Percentiles rank a stretch among this genome's conserved stretches.
These are phyloP conservation scores for Rousettus leschenaultii DNA, from an alignment of 2,113 vertebrate genomes.

Conservation along the genomic window DNA sequence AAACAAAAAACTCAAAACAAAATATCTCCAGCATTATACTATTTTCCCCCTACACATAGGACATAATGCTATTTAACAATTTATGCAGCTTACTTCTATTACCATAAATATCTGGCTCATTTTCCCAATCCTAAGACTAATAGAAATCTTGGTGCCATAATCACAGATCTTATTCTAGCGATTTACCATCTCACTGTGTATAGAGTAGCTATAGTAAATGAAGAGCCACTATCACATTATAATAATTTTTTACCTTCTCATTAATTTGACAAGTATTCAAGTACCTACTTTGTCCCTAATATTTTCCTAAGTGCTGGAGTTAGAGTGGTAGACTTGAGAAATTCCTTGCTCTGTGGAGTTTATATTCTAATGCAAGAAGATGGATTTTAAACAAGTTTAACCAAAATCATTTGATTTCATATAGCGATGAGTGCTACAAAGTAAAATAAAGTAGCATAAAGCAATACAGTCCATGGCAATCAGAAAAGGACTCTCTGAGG, in stretches of 20 bases:
- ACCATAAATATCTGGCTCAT: background rate
- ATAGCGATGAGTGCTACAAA: background rate
- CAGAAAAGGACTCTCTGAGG: background rate
- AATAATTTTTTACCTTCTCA: background rate
- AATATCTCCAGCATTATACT: background rate
- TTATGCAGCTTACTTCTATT: background rate
- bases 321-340: background rate
- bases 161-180: background rate
- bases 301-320: background rate
- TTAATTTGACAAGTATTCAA: background rate
- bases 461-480: background rate
- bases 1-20: background rate
- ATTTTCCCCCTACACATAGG: background rate
- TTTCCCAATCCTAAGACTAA: background rate
- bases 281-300: background rate
- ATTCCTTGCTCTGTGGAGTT: background rate
- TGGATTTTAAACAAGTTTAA: conserved; percentile 17
- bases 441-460: background rate
- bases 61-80: background rate
- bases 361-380: background rate
- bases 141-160: background rate
- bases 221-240: background rate
- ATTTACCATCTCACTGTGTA: background rate
- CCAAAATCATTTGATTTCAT: background rate
- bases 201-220: background rate